Evolutionary conservation across 2,113 vertebrate species (phyloP).

Genomic region (Prionailurus bengalensis): DNA sequence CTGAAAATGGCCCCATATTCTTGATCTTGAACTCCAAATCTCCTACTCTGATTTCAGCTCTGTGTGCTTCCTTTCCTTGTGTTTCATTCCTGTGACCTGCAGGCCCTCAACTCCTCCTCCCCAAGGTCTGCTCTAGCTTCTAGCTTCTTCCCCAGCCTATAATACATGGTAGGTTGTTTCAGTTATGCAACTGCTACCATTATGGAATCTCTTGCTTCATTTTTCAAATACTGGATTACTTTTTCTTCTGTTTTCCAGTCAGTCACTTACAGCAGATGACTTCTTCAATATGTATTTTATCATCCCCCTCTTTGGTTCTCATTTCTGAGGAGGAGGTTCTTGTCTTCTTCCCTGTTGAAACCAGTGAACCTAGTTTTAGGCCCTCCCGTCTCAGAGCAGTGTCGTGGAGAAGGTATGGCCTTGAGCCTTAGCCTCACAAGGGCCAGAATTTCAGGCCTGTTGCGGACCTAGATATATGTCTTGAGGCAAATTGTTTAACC

Average conservation of each 20-base stretch:
- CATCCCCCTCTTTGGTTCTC: neutral
- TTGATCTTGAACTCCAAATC: neutral
- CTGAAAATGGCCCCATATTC: neutral
- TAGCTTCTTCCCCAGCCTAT: neutral
- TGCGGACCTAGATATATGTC: neutral
- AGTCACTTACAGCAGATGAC: neutral
- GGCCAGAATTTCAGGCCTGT: neutral
- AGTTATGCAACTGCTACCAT: neutral
- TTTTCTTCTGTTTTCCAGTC: neutral
- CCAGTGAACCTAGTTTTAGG: neutral
- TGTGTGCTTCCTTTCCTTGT: neutral
- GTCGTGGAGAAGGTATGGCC: neutral
- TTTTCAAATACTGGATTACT: neutral
- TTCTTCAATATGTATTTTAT: neutral
- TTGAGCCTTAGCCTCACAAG: neutral
- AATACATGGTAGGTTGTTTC: neutral
- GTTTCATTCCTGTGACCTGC: neutral
- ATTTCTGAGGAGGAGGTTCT: neutral
- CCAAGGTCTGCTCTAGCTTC: neutral
- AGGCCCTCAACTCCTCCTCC: neutral
- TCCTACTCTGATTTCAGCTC: neutral
- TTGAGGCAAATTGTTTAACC: neutral
- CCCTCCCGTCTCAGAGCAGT: neutral
- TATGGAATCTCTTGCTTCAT: neutral
- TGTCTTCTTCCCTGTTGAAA: neutral